Evolutionary conservation across 2,113 vertebrate species (phyloP), one percentile per base, ranked within the genome.

Genomic region (Genyomyrus donnyi): DNA sequence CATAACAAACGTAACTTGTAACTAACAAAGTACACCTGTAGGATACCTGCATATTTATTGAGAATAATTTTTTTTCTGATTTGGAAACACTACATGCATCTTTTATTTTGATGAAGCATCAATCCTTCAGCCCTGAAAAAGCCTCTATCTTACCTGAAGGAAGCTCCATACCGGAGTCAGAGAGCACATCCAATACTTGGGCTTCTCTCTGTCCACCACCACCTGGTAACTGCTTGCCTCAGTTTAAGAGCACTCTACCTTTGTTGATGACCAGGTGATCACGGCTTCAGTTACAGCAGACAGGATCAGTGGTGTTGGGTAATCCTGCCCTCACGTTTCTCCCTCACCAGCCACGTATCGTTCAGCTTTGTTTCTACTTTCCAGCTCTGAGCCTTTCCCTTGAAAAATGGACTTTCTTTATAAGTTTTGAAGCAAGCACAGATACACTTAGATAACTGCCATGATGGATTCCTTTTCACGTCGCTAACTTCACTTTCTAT

Each of bases 281-380:
- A 89, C 31, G 88, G 91, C 80, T 93, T 91, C 53, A 88, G 90
- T 93, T 93, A 90, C 92, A 92, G 46, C 11, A 21, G 49, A 35
- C 42, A 3, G 58, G 70, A 56, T 62, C 85, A 50, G 87, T 74
- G 88, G 88, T 21, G 56, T 88, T 84, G 45, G 39, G 62, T 45
- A 39, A 84, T 84, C 46, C 90, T 62, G 50, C 27, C 39, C 87
- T 52, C 58, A 52, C 56, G 31, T 48, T 56, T 70, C 31, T 49
- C 39, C 39, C 87, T 48, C 83, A 85, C 45, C 45, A 10, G 49
- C 2, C 42, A 7, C 9, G 27, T 50, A 27, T 50, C 56, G 11
- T 35, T 24, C n/a, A 50, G 4, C 24, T 21, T 11, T 80, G 58
- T 49, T 50, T 88, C 45, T 7, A 19, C 10, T 15, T 31, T 87